Evolutionary conservation across 2,113 vertebrate genomes (phyloP).

Genomic region (Oceanites oceanicus): DNA sequence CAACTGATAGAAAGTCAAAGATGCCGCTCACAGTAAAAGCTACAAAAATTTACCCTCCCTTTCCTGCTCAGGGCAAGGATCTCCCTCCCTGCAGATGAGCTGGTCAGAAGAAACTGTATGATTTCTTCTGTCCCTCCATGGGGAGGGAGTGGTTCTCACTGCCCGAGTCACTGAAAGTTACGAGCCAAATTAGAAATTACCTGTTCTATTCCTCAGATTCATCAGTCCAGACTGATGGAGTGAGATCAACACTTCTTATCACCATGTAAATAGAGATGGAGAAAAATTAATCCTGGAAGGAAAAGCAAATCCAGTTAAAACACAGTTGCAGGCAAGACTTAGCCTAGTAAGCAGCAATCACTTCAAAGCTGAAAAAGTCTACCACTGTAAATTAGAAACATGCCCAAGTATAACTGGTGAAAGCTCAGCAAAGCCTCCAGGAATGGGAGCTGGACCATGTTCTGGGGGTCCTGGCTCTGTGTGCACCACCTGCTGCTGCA

Average conservation of each 20-base stretch:
- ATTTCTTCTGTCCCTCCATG: background rate
- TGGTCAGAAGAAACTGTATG: background rate
- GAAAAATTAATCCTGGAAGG: slow-evolving; percentile 52
- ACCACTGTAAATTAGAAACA: background rate
- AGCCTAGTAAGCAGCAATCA: background rate
- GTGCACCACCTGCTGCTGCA: background rate
- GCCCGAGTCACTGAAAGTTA: background rate
- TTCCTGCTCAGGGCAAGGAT: background rate
- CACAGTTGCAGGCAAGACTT: background rate
- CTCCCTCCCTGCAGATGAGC: background rate
- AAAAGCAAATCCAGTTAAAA: slow-evolving; percentile 45
- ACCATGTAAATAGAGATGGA: slow-evolving; percentile 38
- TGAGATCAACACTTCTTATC: slow-evolving; percentile 39
- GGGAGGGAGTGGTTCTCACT: background rate
- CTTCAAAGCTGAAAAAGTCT: background rate
- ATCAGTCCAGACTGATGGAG: slow-evolving; percentile 57
- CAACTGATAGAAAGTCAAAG: background rate
- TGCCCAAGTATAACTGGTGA: background rate
- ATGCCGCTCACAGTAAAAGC: background rate
- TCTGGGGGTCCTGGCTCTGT: background rate
- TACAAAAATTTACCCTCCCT: background rate
- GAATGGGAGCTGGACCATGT: background rate
- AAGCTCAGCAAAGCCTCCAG: background rate
- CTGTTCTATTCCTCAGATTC: slow-evolving; percentile 67
- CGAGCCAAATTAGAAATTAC: slow-evolving; percentile 24